These are phyloP conservation scores for Phaethon lepturus DNA, from an alignment of 2,113 vertebrate genomes.

Conservation along the genomic window DNA sequence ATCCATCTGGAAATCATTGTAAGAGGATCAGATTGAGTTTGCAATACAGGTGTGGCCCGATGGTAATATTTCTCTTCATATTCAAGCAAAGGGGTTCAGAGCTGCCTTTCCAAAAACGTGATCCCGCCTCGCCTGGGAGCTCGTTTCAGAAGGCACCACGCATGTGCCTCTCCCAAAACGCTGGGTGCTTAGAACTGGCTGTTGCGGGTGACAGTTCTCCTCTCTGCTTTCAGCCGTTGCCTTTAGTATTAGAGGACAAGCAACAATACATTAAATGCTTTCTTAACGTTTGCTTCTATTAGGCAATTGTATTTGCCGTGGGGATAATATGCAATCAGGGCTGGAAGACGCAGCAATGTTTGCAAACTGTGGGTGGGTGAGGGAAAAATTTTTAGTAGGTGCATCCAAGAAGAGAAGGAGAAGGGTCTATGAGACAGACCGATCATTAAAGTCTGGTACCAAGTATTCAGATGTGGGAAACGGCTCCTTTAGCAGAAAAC, in stretches of 20 bases:
- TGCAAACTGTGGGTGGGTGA: not conserved
- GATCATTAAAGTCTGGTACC: not conserved
- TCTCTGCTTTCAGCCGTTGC: not conserved
- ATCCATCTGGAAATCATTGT: not conserved
- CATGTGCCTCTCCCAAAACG: not conserved
- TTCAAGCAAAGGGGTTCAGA: not conserved
- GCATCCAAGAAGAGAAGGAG: not conserved
- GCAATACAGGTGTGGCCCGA: not conserved
- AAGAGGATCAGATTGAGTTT: not conserved
- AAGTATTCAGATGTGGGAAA: not conserved
- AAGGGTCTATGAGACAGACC: not conserved
- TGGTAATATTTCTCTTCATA: not conserved
- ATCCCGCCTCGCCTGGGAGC: not conserved
- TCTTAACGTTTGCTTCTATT: slow-evolving; percentile 45
- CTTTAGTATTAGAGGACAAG: not conserved
- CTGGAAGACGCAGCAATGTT: not conserved
- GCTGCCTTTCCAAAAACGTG: not conserved
- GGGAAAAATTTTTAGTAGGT: not conserved
- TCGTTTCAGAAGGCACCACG: not conserved
- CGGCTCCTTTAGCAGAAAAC: not conserved
- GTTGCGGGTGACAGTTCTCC: slow-evolving; percentile 17
- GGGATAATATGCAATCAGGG: slow-evolving; percentile 13
- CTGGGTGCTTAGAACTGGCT: not conserved
- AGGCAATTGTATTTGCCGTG: slow-evolving; percentile 35
- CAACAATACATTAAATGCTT: slow-evolving; percentile 20